Evolutionary conservation across 2,888 invertebrate genomes (phyloP), one percentile per base, ranked within the genome.

Genomic region (Parasteatoda lunata): DNA sequence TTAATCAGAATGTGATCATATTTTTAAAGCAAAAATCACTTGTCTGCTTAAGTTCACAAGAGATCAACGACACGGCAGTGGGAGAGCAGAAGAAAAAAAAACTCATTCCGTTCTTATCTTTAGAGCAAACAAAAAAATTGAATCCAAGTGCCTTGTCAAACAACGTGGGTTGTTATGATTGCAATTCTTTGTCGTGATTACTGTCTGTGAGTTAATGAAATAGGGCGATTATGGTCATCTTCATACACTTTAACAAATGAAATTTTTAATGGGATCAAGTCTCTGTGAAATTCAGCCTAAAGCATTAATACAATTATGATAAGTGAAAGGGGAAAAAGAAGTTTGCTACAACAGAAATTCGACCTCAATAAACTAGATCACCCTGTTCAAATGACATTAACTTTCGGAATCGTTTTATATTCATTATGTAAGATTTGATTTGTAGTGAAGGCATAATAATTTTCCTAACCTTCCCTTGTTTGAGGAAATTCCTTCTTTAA

Each of bases 311-410:
- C 78, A 78, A 78, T 78, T 70, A 69, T 13, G 59, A 54, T 70
- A 70, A 78, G 59, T 70, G 78, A 78, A 69, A 78, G 78, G 59
- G 78, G 59, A 59, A 78, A 78, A 69, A 59, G 48, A 59, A 47
- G 7, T n/a, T 5, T 30, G 8, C 15, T 11, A 47, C 15, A 77
- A 66, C 45, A 66, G 54, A 59, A 66, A 7, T 47, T 49, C 71
- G 79, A 79, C 79, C 79, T 71, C 79, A 79, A 79, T 79, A 79
- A 54, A 64, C 59, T 49, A 49, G 65, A 49, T 30, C 13, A n/a
- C 49, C 64, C 47, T 30, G 30, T 13, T 47, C 15, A 64, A 59
- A 13, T 48, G 71, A 71, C 11, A 48, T 59, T 64, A 59, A 11
- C 59, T 59, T 59, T 71, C 54, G 59, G 59, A 64, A 71, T 71